phyloP scores from a whole-genome alignment of 2,113 vertebrate species.

The Lepus europaeus region DNA sequence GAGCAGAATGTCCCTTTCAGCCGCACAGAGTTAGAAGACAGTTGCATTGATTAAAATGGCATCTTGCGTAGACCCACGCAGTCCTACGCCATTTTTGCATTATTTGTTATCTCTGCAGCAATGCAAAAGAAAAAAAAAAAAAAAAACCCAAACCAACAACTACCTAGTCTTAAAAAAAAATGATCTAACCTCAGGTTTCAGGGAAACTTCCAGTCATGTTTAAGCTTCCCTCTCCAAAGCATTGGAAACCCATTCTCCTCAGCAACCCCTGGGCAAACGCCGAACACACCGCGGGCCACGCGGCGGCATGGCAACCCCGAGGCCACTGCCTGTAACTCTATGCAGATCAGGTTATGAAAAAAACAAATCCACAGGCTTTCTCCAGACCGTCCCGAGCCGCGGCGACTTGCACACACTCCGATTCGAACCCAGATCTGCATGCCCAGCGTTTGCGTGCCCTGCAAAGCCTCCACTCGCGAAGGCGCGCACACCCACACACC shows the following conservation, averaged over 20 bases:
- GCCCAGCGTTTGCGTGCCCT: neutral
- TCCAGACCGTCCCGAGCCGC: neutral
- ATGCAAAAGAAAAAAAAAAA: neutral
- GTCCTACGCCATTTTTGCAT: neutral
- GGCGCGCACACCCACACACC: neutral
- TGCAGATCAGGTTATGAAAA: neutral
- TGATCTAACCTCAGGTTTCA: neutral
- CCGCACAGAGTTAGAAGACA: neutral
- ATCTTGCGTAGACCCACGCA: neutral
- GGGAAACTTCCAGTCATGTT: neutral
- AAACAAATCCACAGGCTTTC: neutral
- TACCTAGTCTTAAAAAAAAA: neutral
- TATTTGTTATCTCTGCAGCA: neutral
- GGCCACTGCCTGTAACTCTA: neutral
- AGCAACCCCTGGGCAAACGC: neutral
- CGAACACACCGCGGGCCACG: neutral
- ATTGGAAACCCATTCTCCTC: neutral
- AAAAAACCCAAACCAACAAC: neutral
- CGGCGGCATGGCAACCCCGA: neutral
- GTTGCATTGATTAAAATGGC: neutral
- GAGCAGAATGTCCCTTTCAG: neutral
- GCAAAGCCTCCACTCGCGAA: accelerated
- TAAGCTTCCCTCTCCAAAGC: neutral
- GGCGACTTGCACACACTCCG: neutral
- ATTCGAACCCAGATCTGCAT: neutral